Percentiles rank a stretch among this genome's conserved stretches.
Conservation (phyloP, 2,888 invertebrate species). For the Creontiades dilutus region DNA sequence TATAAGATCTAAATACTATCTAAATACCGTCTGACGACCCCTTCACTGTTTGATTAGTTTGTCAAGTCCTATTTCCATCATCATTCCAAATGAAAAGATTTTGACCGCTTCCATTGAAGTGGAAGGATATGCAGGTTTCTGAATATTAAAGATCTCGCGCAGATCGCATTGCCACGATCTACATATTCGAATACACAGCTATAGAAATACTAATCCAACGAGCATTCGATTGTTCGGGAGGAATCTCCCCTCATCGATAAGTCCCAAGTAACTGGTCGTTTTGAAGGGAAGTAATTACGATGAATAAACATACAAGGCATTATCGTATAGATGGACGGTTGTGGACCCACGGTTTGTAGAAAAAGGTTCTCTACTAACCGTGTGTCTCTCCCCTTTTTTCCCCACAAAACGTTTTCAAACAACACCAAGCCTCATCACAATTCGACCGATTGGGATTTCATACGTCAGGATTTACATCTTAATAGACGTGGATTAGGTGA, state of each 20-base stretch:
- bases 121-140: too few relatives aligned
- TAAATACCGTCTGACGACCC: too few relatives aligned
- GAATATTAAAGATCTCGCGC: too few relatives aligned
- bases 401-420: background rate
- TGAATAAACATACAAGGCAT: conserved; percentile 36
- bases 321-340: conserved; percentile 38
- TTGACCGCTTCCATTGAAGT: too few relatives aligned
- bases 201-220: conserved; percentile 17
- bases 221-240: background rate
- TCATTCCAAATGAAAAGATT: too few relatives aligned
- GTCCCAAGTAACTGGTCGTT: conserved; percentile 12
- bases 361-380: too few relatives aligned
- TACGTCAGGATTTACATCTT: background rate
- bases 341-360: too few relatives aligned
- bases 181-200: background rate
- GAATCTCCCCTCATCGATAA: background rate
- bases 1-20: too few relatives aligned
- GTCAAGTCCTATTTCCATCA: too few relatives aligned
- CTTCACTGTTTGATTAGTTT: too few relatives aligned
- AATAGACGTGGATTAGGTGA: too few relatives aligned
- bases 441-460: conserved; percentile 12
- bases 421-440: background rate
- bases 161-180: too few relatives aligned
- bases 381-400: background rate
- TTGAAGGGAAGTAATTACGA: conserved; percentile 35